A percentile compares a stretch with the other conserved stretches of the same genome.
phyloP scores from a whole-genome alignment of 2,888 invertebrate species.

The Lamellibrachia columna region DNA sequence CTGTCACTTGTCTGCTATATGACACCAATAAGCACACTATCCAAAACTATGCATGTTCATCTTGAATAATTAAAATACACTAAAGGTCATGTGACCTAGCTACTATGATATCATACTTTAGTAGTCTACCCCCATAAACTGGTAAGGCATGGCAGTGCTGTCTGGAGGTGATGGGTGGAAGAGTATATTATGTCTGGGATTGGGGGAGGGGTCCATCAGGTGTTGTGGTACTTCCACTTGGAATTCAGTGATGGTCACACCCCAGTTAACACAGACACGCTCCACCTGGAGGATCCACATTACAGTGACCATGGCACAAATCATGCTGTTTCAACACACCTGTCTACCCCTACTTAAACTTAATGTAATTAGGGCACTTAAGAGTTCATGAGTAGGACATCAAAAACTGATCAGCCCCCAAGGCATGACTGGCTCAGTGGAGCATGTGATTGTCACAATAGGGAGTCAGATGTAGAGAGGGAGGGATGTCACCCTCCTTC shows the following conservation, averaged over 20 bases:
- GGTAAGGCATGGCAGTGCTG: background rate
- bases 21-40: background rate
- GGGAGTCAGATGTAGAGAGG: background rate
- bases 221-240: background rate
- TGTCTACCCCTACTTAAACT: background rate
- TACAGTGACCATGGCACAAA: background rate
- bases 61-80: background rate
- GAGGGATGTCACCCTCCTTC: constrained; percentile 7
- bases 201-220: background rate
- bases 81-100: background rate
- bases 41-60: background rate
- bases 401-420: background rate
- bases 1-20: background rate
- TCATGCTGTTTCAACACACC: background rate
- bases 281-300: background rate
- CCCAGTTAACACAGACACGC: background rate
- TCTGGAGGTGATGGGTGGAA: background rate
- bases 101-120: background rate
- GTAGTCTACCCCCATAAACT: background rate
- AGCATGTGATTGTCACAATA: background rate
- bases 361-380: background rate
- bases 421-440: background rate
- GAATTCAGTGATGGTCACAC: background rate
- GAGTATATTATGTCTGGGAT: background rate
- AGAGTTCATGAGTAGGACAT: background rate